Base-by-base conservation (phyloP, 1,140 invertebrate species). In the Drosophila pruinosa region DNA sequence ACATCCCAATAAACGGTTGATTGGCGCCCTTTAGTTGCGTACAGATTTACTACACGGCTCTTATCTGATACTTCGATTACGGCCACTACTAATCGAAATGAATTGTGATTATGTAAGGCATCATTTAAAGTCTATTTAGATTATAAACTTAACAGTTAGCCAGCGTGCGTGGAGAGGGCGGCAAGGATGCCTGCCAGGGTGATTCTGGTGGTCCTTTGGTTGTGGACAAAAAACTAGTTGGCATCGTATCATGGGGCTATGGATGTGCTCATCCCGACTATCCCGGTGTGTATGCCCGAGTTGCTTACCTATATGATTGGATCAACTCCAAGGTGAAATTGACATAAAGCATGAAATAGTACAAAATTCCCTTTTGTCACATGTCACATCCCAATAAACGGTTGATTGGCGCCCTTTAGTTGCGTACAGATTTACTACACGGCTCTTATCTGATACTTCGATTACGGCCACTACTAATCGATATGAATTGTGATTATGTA, bases 181-280 rank as follows among this genome's bases (percentile, higher is more conserved):
- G 79, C 19, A 91, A 90, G 70, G 89, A 91, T 48, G 7, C 89
- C 26, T 91, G 83, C 69, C 67, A 90, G 72, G 85, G 91, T 57
- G 93, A 93, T 61, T 92, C 92, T 1, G 93, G 93, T 39, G 92
- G 93, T 17, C 92, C 92, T 36, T 79, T 93, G 62, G 77, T 92
- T 31, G 65, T 83, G 0, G 34, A 85, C 17, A 81, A 86, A 28
- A 70, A 92, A 47, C 75, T 94, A 2, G 88, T 91, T 6, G 95
- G 95, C 10, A 89, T 95, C 1, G 93, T 94, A 0, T 95, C 94
- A 1, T 95, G 95, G 94, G 95, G 95, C 5, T 92, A 93, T 21
- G 93, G 92, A 0, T 96, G 95, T 70, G 95, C 93, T 1, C 89
- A 92, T 12, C 86, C 91, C 3, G 92, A 92, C n/a, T n/a, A n/a